These are phyloP conservation scores for Clarias macrocephalus DNA, from an alignment of 2,113 vertebrate genomes.

Conservation along the genomic window DNA sequence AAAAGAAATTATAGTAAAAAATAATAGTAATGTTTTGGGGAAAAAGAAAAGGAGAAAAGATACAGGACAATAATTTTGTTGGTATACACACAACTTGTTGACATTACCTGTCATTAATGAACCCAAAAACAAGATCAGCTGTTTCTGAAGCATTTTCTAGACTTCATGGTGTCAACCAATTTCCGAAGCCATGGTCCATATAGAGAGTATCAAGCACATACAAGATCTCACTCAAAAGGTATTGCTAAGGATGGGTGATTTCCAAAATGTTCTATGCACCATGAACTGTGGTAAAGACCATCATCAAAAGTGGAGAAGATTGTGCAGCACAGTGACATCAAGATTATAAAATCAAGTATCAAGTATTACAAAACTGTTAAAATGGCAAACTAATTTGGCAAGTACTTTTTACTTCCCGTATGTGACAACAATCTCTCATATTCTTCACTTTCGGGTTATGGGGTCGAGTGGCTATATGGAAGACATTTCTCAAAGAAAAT, in stretches of 20 bases:
- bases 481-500: neutral
- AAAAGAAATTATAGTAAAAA: no score
- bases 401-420: neutral
- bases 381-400: neutral
- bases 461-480: neutral
- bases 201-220: neutral
- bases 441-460: neutral
- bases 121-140: neutral
- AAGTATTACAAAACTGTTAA: neutral
- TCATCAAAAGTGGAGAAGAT: neutral
- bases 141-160: neutral
- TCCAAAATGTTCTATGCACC: neutral
- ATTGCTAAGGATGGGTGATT: neutral
- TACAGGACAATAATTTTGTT: no score
- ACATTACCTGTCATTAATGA: neutral
- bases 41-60: no score
- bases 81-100: no score
- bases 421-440: neutral
- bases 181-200: neutral
- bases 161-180: neutral
- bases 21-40: no score
- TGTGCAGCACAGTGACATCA: neutral
- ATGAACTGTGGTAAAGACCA: no score
- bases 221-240: neutral
- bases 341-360: no score